phyloP scores from a whole-genome alignment of 2,113 vertebrate species.

The Sciurus niger region DNA sequence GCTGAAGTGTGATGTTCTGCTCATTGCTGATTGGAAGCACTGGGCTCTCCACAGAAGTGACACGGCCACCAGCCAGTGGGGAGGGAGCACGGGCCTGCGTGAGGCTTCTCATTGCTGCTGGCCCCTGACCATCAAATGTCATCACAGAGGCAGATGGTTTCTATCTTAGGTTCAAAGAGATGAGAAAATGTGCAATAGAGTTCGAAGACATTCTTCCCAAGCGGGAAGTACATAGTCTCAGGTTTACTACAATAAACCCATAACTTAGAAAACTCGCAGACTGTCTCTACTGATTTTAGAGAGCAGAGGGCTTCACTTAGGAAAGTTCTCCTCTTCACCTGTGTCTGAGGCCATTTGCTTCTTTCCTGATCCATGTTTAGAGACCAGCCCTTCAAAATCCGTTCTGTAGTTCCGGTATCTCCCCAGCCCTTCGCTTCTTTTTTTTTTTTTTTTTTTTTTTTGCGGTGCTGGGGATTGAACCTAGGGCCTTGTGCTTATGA shows the following conservation, averaged over 20 bases:
- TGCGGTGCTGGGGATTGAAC: too few relatives aligned
- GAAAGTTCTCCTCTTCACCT: not conserved
- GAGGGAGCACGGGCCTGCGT: accelerated
- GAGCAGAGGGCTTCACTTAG: not conserved
- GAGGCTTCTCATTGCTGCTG: not conserved
- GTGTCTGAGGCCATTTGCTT: not conserved
- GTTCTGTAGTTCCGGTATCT: not conserved
- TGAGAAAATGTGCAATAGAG: not conserved
- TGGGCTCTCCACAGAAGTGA: not conserved
- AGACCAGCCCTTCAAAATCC: not conserved
- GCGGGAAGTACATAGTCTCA: not conserved
- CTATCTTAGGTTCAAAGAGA: not conserved
- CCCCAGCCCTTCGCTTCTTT: too few relatives aligned
- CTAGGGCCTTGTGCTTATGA: too few relatives aligned
- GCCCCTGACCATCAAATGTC: not conserved
- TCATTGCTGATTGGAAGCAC: not conserved
- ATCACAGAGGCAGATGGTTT: not conserved
- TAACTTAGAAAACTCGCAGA: not conserved
- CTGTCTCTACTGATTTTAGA: not conserved
- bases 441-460: too few relatives aligned
- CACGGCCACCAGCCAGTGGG: not conserved
- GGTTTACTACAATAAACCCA: not conserved
- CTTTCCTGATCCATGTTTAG: not conserved
- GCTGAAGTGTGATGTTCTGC: not conserved
- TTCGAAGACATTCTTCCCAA: slow-evolving; percentile 12